phyloP scores from a whole-genome alignment of 2,888 invertebrate species.

The Hypomecis atomaria region DNA sequence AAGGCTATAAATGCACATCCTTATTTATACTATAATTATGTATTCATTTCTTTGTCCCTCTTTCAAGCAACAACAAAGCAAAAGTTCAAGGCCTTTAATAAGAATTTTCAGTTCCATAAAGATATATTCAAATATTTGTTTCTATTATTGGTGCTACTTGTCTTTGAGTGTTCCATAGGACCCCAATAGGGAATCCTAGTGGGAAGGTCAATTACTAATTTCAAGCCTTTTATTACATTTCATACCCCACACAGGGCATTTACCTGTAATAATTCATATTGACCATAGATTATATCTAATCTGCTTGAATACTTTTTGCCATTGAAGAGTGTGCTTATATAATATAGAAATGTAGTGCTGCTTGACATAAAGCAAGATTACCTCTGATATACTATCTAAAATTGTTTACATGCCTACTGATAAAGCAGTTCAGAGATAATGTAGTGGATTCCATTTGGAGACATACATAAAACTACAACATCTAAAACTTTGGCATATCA shows the following conservation, averaged over 20 bases:
- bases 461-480: slow-evolving; percentile 7
- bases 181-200: too few relatives aligned
- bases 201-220: too few relatives aligned
- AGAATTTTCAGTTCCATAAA: too few relatives aligned
- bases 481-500: slow-evolving; percentile 15
- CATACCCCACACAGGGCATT: not conserved
- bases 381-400: slow-evolving; percentile 34
- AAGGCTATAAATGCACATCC: too few relatives aligned
- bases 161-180: too few relatives aligned
- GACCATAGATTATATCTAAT: slow-evolving; percentile 10
- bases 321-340: slow-evolving; percentile 22
- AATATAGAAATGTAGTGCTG: slow-evolving; percentile 12
- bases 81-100: too few relatives aligned
- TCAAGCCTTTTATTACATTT: too few relatives aligned
- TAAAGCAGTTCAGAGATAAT: slow-evolving; percentile 37
- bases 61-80: too few relatives aligned
- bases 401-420: slow-evolving; percentile 43
- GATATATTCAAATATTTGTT: too few relatives aligned
- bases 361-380: slow-evolving; percentile 21
- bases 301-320: slow-evolving; percentile 5
- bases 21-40: too few relatives aligned
- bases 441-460: slow-evolving; percentile 13
- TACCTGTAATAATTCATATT: not conserved
- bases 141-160: too few relatives aligned
- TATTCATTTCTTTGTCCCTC: too few relatives aligned